Base-by-base conservation (phyloP, 2,888 invertebrate species). In the Hypomecis punctinalis region DNA sequence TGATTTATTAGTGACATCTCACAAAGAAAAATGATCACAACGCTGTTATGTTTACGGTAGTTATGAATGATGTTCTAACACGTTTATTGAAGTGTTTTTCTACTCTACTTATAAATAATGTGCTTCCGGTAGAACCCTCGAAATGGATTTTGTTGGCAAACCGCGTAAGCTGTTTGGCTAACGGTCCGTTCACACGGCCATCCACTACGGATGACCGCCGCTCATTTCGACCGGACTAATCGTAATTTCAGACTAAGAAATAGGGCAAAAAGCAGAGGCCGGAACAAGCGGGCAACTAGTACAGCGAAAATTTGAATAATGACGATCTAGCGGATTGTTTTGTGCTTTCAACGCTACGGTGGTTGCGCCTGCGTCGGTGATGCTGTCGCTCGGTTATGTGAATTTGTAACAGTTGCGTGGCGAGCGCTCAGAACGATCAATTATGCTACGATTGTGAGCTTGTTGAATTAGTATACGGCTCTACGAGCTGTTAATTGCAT, bases 261-360 rank as follows among this genome's bases (percentile, higher is more conserved):
- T 92, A 85, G 93, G 89, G 81, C 90, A 90, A 87, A 86, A 90
- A 85, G 78, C 90, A 89, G 79, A 79, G 88, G 84, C 91, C 92
- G 93, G 89, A 93, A 93, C 91, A 91, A 89, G 85, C 88, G 84
- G 90, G 90, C 88, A 91, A 90, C 87, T 90, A 80, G 92, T 88
- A 88, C 93, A 88, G 87, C 85, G 88, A 91, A 91, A 90, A 91
- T 92, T 91, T 91, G 86, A 90, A 91, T 93, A 91, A 92, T 91
- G 90, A 91, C 86, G 84, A 88, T 78, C 84, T 91, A 91, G 92
- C 91, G 93, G 91, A 86, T 81, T 88, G 81, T 81, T 87, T 86
- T 85, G 86, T 88, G 88, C 85, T 84, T 84, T 82, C 80, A 84
- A 84, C 89, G 89, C 83, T 84, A 89, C 89, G 91, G 81, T 91